Conservation (phyloP, 2,797 vertebrate genomes). For the Pipistrellus nathusii region DNA sequence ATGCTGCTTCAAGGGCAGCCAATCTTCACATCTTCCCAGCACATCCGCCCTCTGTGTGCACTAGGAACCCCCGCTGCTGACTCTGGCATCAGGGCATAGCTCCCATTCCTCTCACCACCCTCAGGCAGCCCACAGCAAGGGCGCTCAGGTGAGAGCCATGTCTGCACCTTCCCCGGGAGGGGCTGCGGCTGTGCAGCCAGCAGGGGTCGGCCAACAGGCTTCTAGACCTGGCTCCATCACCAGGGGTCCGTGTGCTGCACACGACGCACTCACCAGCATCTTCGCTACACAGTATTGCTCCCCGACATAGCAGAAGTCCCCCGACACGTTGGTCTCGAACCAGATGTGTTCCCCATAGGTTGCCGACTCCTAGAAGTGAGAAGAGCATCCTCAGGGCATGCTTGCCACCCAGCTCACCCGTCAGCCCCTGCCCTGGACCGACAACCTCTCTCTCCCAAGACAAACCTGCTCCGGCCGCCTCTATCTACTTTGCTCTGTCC, state of each 20-base stretch:
- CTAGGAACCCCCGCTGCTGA: not conserved
- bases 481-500: not conserved
- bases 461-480: not conserved
- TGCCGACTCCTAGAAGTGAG: slow-evolving; percentile 91
- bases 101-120: not conserved
- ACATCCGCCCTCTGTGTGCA: not conserved
- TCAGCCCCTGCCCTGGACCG: not conserved
- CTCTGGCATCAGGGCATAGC: not conserved
- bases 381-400: not conserved
- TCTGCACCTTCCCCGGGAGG: not conserved
- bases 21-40: not conserved
- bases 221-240: not conserved
- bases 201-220: not conserved
- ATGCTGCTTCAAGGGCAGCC: not conserved
- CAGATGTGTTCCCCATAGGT: slow-evolving; percentile 96
- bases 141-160: not conserved
- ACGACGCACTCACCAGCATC: slow-evolving; percentile 90
- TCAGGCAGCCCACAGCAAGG: not conserved
- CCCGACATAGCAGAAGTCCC: slow-evolving; percentile 97
- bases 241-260: slow-evolving; percentile 27
- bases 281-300: slow-evolving; percentile 97
- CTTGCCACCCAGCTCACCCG: fast-evolving
- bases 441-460: not conserved
- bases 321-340: slow-evolving; percentile 96
- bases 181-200: not conserved